These are phyloP conservation scores for Dicaeum eximium DNA, from an alignment of 2,113 vertebrate genomes.

Conservation along the genomic window DNA sequence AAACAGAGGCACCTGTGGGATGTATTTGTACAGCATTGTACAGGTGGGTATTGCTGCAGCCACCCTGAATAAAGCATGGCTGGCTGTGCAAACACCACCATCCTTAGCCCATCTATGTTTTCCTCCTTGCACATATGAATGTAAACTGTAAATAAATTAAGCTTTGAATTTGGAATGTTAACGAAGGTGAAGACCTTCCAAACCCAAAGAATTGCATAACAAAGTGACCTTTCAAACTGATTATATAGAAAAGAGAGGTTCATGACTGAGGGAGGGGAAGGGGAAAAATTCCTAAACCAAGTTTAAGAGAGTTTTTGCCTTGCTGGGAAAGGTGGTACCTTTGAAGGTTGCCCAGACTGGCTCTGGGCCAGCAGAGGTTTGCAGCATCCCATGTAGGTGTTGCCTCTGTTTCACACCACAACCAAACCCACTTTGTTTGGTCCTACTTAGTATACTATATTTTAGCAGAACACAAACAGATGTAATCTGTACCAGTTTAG, in stretches of 20 bases:
- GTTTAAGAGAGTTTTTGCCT: background rate
- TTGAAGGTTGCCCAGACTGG: background rate
- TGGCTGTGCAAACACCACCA: background rate
- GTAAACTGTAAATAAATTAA: background rate
- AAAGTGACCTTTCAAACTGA: background rate
- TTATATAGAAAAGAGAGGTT: background rate
- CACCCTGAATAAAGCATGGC: background rate
- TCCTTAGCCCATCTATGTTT: background rate
- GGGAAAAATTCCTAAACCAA: background rate
- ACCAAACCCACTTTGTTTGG: background rate
- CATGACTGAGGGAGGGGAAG: background rate
- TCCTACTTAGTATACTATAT: background rate
- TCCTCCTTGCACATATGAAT: background rate
- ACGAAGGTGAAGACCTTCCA: background rate
- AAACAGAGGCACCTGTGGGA: background rate
- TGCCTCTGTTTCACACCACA: background rate
- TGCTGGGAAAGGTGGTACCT: background rate
- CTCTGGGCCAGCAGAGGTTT: rapidly evolving
- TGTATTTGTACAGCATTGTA: background rate
- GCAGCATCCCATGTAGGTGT: background rate
- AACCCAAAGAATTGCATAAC: background rate
- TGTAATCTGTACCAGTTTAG: background rate
- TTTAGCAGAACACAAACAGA: background rate
- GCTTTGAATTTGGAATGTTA: background rate
- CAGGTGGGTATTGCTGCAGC: background rate